A percentile compares a stretch with the other conserved stretches of the same genome.
Evolutionary conservation across 2,113 vertebrate species (phyloP).

Genomic region (Trichomycterus rosablanca): DNA sequence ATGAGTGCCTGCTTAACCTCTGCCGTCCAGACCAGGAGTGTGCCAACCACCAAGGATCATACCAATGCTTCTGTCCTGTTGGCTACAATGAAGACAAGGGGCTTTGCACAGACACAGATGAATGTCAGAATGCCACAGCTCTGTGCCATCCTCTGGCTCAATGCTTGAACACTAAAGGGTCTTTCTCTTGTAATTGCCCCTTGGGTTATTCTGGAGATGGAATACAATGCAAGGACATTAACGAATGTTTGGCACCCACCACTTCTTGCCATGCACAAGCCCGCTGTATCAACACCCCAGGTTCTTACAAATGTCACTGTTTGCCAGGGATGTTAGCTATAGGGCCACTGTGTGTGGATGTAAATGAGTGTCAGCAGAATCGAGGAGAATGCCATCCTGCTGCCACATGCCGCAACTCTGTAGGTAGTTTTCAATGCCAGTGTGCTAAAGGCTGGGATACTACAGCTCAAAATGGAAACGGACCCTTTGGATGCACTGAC

Average conservation of each 20-base stretch:
- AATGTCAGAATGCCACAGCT: constrained; percentile 55
- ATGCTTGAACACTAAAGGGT: constrained; percentile 68
- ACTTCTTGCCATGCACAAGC: constrained; percentile 60
- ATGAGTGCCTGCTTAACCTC: constrained; percentile 61
- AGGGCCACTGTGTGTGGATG: constrained; percentile 63
- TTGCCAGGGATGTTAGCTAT: constrained; percentile 57
- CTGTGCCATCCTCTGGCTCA: constrained; percentile 59
- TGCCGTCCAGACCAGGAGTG: constrained; percentile 70
- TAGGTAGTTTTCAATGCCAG: constrained; percentile 64
- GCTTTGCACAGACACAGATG: constrained; percentile 63
- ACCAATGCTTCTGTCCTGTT: constrained; percentile 60
- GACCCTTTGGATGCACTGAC: constrained; percentile 61
- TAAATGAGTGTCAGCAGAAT: constrained; percentile 67
- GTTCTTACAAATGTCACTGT: constrained; percentile 69
- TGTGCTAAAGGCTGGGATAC: constrained; percentile 62
- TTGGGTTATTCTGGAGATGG: constrained; percentile 64
- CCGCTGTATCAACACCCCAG: constrained; percentile 67
- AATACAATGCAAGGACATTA: constrained; percentile 64
- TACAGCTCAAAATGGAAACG: constrained; percentile 45
- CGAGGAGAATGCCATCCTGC: constrained; percentile 60
- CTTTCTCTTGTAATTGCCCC: constrained; percentile 68
- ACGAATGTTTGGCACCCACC: constrained; percentile 61
- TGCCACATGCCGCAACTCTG: constrained; percentile 64
- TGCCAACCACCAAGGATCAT: constrained; percentile 59
- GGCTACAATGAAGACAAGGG: constrained; percentile 59